phyloP scores from a whole-genome alignment of 2,797 vertebrate genomes.

The Podarcis lilfordi region DNA sequence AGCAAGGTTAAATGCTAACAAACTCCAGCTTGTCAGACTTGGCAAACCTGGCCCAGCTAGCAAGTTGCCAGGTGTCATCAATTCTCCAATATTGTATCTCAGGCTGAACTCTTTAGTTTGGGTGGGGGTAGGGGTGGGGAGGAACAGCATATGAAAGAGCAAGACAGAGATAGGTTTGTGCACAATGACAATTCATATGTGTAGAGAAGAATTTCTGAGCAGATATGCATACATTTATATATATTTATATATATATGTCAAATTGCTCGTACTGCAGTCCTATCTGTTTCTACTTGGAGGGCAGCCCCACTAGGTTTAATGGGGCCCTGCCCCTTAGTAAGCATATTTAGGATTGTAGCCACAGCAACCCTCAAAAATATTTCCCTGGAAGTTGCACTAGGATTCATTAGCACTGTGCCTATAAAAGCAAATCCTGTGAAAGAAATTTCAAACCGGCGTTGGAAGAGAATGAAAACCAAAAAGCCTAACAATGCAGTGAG shows the following conservation, averaged over 20 bases:
- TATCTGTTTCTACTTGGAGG: neutral
- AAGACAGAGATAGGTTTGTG: neutral
- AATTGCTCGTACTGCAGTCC: neutral
- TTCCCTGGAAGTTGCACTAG: neutral
- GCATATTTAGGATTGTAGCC: neutral
- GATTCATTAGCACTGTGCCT: neutral
- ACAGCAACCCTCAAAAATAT: rapidly evolving
- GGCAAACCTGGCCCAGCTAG: neutral
- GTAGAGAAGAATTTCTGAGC: neutral
- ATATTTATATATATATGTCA: too few species aligned
- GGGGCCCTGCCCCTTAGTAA: neutral
- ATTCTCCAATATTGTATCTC: neutral
- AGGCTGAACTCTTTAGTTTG: neutral
- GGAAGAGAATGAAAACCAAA: neutral
- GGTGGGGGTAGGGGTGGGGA: too few species aligned
- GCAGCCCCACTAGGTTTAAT: neutral
- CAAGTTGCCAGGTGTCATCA: neutral
- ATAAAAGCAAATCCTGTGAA: neutral
- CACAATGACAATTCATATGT: rapidly evolving
- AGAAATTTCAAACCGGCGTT: neutral
- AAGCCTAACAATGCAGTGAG: neutral
- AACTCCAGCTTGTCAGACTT: constrained; percentile 39
- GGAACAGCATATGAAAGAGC: neutral
- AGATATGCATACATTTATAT: neutral
- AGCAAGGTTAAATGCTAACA: constrained; percentile 55